Evolutionary conservation across 2,113 vertebrate genomes (phyloP), one percentile per base, ranked within the genome.

Genomic region (Bungarus multicinctus): DNA sequence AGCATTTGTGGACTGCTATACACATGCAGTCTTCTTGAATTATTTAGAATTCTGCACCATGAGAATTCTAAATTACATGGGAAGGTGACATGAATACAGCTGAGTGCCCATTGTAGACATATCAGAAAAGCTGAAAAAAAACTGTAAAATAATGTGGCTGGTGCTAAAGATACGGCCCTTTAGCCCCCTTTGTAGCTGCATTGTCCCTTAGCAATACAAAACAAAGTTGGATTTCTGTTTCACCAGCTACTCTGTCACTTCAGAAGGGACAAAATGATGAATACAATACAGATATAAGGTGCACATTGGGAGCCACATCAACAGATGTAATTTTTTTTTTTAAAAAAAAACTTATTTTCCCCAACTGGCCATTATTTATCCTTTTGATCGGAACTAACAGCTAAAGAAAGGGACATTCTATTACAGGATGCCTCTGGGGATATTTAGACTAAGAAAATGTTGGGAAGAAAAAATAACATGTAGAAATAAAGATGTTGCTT

Each of bases 381-480:
- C 85, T 88, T 94, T 64, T 85, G 58, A 92, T 94, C 58, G 52
- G 43, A 27, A 64, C 86, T 50, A 92, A 60, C 57, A 39, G 43
- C 58, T 52, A 90, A 90, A 87, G 91, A 87, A 91, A 92, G 74
- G 88, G 81, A 90, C 91, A 92, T 87, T 89, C 91, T 90, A 53
- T 87, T 92, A 90, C 88, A 90, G 88, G 27, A 89, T 20, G 50
- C 81, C 91, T 45, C 90, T 52, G 6, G 91, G 93, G 50, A 87
- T 91, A 34, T 69, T 89, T 53, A 92, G 55, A 74, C 81, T 90
- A 64, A 88, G 81, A 92, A 92, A 94, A 64, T 47, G 20, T 69
- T 94, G 87, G 90, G 57, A 87, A 92, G 74, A 34, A 55, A 93
- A 90, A 93, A 93, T 86, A 90, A 30, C 91, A 55, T 87, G 91